Evolutionary conservation across 2,888 invertebrate genomes (phyloP).

Genomic region (Pterostichus madidus): DNA sequence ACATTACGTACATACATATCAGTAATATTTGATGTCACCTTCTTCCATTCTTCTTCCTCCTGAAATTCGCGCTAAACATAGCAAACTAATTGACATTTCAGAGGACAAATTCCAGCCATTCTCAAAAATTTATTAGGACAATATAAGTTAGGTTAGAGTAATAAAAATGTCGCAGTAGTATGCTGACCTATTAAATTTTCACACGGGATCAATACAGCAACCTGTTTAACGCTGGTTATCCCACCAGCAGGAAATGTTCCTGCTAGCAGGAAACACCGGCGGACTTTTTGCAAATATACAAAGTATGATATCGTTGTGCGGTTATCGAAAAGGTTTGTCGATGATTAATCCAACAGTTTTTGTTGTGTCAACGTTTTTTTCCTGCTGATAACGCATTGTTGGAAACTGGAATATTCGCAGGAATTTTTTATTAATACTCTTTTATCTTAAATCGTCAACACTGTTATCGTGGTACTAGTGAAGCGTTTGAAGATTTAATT

Average conservation of each 20-base stretch:
- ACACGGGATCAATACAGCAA: constrained; percentile 57
- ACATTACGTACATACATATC: too few species aligned
- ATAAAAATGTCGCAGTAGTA: constrained; percentile 40
- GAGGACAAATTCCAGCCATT: background rate
- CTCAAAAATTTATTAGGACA: background rate
- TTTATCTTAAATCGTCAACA: too few species aligned
- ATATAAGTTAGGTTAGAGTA: constrained; percentile 28
- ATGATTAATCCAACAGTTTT: background rate
- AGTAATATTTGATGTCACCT: too few species aligned
- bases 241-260: background rate
- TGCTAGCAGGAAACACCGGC: background rate
- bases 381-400: background rate
- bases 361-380: background rate
- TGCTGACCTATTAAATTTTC: constrained; percentile 61
- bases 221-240: constrained; percentile 40
- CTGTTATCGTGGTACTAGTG: too few species aligned
- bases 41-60: too few species aligned
- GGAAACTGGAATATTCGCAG: too few species aligned
- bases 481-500: too few species aligned
- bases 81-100: background rate
- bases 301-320: background rate
- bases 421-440: too few species aligned
- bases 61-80: too few species aligned
- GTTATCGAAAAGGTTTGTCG: background rate
- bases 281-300: too few species aligned